Conservation (phyloP, 1,140 invertebrate genomes). For the Cherax quadricarinatus region DNA sequence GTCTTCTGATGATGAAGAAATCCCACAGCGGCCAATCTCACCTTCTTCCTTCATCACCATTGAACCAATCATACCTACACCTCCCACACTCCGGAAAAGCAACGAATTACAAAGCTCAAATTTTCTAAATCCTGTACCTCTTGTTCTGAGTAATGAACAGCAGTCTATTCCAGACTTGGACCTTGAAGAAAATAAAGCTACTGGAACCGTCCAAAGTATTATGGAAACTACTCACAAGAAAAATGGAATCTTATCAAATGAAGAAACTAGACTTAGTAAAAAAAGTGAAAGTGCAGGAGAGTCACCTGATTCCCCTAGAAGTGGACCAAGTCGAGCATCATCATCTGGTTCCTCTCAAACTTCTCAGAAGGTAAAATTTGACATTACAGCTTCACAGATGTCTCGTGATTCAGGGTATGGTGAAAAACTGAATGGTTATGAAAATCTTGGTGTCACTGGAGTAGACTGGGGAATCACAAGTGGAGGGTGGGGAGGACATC, state of each 20-base stretch:
- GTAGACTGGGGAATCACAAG: constrained; percentile 69
- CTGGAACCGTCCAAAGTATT: constrained; percentile 44
- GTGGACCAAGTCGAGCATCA: constrained; percentile 42
- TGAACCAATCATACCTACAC: constrained; percentile 65
- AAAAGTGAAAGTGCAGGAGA: constrained; percentile 29
- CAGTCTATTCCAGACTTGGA: constrained; percentile 4
- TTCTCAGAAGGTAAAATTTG: constrained; percentile 59
- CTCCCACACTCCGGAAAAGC: constrained; percentile 31
- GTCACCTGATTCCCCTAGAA: constrained; percentile 54
- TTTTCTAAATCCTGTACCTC: background rate
- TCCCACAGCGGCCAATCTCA: constrained; percentile 48
- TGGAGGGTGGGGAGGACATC: constrained; percentile 70
- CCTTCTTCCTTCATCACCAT: constrained; percentile 68
- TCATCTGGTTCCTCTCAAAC: constrained; percentile 57
- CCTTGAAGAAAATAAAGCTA: constrained; percentile 1
- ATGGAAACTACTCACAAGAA: background rate
- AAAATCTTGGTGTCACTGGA: constrained; percentile 72
- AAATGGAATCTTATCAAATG: background rate
- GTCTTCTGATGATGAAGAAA: constrained; percentile 69
- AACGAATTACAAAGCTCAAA: constrained; percentile 38
- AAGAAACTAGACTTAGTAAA: background rate
- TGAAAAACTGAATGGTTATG: constrained; percentile 74
- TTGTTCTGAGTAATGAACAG: constrained; percentile 16
- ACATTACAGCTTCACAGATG: constrained; percentile 70
- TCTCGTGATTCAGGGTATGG: constrained; percentile 73